phyloP scores from a whole-genome alignment of 2,888 invertebrate species.

The Thera obeliscata region DNA sequence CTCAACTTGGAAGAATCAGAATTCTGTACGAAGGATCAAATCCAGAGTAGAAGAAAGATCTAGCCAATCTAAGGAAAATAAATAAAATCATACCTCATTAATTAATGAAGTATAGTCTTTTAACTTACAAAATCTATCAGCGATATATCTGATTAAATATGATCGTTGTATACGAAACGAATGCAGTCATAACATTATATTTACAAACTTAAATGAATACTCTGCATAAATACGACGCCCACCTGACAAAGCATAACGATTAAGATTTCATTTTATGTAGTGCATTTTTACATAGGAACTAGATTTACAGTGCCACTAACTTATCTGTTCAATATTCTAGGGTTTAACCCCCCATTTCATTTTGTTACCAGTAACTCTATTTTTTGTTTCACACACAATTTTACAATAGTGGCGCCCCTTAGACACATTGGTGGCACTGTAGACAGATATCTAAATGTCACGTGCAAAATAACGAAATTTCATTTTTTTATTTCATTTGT shows the following conservation, averaged over 20 bases:
- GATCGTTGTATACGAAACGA: constrained; percentile 19
- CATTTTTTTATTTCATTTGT: too few species aligned
- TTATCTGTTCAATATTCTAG: too few species aligned
- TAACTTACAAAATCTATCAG: constrained; percentile 14
- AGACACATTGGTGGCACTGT: too few species aligned
- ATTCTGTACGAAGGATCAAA: constrained; percentile 21
- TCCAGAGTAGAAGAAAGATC: constrained; percentile 17
- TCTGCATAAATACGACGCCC: neutral
- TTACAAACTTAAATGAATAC: constrained; percentile 22
- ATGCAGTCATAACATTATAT: constrained; percentile 23
- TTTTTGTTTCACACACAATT: too few species aligned
- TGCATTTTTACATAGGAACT: neutral
- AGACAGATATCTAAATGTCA: too few species aligned
- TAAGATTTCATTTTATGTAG: neutral
- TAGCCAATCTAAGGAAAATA: constrained; percentile 30
- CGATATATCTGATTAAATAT: constrained; percentile 16
- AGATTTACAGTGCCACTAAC: too few species aligned
- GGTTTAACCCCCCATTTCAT: too few species aligned
- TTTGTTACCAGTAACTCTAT: too few species aligned
- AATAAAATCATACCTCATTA: constrained; percentile 18
- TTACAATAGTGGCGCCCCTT: too few species aligned
- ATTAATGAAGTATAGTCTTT: neutral
- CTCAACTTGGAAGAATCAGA: constrained; percentile 5
- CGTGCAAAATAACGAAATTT: too few species aligned
- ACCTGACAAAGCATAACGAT: neutral